A percentile compares a stretch with the other conserved stretches of the same genome.
These are phyloP conservation scores for Caenorhabditis plicata DNA, from an alignment of 2,888 invertebrate species.

Conservation along the genomic window DNA sequence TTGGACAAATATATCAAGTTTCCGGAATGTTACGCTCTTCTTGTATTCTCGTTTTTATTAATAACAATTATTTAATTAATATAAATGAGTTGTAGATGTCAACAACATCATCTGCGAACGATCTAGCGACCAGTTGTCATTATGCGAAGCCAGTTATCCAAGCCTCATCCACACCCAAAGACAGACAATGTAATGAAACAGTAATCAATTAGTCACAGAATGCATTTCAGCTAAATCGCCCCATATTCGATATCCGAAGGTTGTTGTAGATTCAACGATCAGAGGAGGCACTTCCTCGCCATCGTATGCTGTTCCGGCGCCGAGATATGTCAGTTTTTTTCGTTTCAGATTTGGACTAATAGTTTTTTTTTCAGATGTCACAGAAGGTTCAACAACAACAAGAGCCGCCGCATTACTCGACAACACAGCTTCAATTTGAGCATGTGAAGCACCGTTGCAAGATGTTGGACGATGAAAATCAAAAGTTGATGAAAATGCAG, in stretches of 20 bases:
- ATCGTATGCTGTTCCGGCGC: slow-evolving; percentile 22
- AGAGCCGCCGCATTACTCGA: slow-evolving; percentile 24
- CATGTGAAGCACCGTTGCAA: slow-evolving; percentile 39
- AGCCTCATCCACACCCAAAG: background rate
- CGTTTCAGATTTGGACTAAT: background rate
- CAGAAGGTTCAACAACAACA: slow-evolving; percentile 5
- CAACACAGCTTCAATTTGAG: slow-evolving; percentile 37
- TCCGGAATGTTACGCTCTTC: too few relatives aligned
- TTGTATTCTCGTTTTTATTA: too few relatives aligned
- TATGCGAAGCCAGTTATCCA: slow-evolving; percentile 32
- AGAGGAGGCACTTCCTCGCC: slow-evolving; percentile 10
- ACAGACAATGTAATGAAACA: background rate
- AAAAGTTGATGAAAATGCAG: slow-evolving; percentile 52
- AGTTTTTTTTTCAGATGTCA: background rate
- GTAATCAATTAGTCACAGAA: background rate
- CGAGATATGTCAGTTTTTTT: slow-evolving; percentile 17
- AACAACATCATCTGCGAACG: too few relatives aligned
- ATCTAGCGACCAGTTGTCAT: too few relatives aligned
- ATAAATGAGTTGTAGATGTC: too few relatives aligned
- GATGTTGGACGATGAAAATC: slow-evolving; percentile 54
- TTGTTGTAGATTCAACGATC: too few relatives aligned
- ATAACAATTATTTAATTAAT: too few relatives aligned
- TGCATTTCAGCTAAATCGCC: slow-evolving; percentile 32
- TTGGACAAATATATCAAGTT: too few relatives aligned
- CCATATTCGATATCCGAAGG: slow-evolving; percentile 37